Evolutionary conservation across 2,113 vertebrate genomes (phyloP).

Genomic region (Zapus hudsonius): DNA sequence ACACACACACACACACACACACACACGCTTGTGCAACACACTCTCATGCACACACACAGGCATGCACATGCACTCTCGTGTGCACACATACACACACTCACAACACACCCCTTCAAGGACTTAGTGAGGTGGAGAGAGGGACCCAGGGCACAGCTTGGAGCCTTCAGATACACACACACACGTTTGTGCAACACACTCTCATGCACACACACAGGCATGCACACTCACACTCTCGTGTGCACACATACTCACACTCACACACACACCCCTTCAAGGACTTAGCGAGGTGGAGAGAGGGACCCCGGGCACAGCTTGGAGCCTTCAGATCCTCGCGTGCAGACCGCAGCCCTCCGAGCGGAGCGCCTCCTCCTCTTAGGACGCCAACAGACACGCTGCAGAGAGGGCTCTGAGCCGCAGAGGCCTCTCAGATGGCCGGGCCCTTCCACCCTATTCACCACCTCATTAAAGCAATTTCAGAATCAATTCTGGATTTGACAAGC

Average conservation of each 20-base stretch:
- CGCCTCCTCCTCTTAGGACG: constrained; percentile 65
- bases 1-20: too few species aligned
- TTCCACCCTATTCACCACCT: constrained; percentile 82
- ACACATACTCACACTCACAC: background rate
- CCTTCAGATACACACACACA: too few species aligned
- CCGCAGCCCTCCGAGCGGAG: constrained; percentile 1
- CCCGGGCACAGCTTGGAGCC: constrained; percentile 15
- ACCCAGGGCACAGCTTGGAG: constrained; percentile 16
- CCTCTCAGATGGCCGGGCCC: constrained; percentile 81
- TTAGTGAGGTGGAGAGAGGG: background rate
- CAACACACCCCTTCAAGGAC: background rate
- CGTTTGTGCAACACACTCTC: too few species aligned
- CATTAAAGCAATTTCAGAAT: constrained; percentile 85
- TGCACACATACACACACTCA: background rate
- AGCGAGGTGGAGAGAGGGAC: background rate
- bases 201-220: background rate
- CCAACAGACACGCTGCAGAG: constrained; percentile 83
- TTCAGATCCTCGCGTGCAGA: constrained; percentile 23
- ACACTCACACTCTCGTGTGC: too few species aligned
- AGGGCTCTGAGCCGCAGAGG: constrained; percentile 75
- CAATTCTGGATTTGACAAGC: constrained; percentile 83
- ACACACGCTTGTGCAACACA: too few species aligned
- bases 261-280: background rate
- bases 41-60: background rate
- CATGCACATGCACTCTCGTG: too few species aligned